These are phyloP conservation scores for Malthinus seriepunctatus DNA, from an alignment of 2,888 invertebrate species.

Conservation along the genomic window DNA sequence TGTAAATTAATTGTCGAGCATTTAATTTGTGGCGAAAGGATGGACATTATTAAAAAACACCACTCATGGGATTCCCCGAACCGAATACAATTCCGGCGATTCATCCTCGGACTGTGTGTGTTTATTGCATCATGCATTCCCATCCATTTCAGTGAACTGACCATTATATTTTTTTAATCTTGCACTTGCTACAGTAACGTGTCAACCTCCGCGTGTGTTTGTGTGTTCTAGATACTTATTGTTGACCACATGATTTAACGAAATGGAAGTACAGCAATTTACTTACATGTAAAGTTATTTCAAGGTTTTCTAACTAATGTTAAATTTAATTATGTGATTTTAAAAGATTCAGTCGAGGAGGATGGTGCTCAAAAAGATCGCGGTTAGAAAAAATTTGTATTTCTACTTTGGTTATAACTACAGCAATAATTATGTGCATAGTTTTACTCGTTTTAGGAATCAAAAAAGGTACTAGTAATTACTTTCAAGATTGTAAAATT, in stretches of 20 bases:
- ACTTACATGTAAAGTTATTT: background rate
- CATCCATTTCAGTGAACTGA: too few relatives aligned
- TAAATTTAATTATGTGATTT: background rate
- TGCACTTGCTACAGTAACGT: slow-evolving; percentile 2
- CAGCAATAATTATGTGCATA: background rate
- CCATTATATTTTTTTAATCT: too few relatives aligned
- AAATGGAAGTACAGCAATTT: background rate
- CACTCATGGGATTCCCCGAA: too few relatives aligned
- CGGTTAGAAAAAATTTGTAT: background rate
- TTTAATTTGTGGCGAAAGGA: too few relatives aligned
- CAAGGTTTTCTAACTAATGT: background rate
- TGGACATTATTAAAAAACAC: too few relatives aligned
- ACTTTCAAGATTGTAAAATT: background rate
- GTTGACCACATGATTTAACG: background rate
- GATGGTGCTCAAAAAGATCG: slow-evolving; percentile 1
- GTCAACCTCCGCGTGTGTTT: background rate
- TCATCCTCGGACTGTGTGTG: too few relatives aligned
- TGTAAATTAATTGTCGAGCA: too few relatives aligned
- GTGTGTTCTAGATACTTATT: background rate
- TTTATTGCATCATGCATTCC: too few relatives aligned
- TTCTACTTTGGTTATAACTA: background rate
- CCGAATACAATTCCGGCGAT: too few relatives aligned
- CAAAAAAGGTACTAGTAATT: slow-evolving; percentile 2
- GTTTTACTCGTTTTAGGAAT: background rate
- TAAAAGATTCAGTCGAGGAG: background rate